Base-by-base conservation (phyloP, 2,797 vertebrate genomes). In the Synanceia verrucosa region DNA sequence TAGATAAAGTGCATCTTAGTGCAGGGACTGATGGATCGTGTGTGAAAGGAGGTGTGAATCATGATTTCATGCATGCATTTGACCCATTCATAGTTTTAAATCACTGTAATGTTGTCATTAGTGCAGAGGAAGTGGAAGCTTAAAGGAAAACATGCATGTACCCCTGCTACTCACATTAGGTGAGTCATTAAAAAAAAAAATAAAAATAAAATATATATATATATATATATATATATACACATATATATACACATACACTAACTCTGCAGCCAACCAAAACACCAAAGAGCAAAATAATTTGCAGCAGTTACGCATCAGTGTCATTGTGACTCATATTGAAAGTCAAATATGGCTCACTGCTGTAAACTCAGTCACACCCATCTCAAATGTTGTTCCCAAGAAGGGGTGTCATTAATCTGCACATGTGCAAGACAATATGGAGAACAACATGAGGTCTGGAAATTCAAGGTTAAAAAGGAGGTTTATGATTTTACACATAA, bases 291-390 rank as follows among this genome's bases (percentile, higher is more conserved):
- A 37, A 52, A 12, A 34, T 1, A 8, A 18, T 16, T 41, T 46
- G 29, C 37, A 41, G 47, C 52, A 67, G 57, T 68, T 59, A 47
- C 23, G 2, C 2, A 6, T 23, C 19, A 69, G 68, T 83, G 56
- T 83, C 76, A 65, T 12, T 18, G 1, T 83, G 82, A 85, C 43
- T 76, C 73, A 82, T 4, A 37, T 1, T 16, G 6, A 0, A 28
- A 60, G 31, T 5, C 11, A 47, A 8, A 4, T 10, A 34, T 9
- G 3, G 2, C 46, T 70, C 18, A 33, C 29, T 24, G 46, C 21
- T 23, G 24, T 10, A 33, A 24, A 61, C 12, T 19, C 50, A 19
- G 36, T 21, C 21, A 19, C 34, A 24, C 26, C 18, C 39, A n/a
- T 43, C 26, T 18, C n/a, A 29, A 56, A 59, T 26, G 2, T 14